Evolutionary conservation across 2,888 invertebrate species (phyloP).

Genomic region (Erebia palarica): DNA sequence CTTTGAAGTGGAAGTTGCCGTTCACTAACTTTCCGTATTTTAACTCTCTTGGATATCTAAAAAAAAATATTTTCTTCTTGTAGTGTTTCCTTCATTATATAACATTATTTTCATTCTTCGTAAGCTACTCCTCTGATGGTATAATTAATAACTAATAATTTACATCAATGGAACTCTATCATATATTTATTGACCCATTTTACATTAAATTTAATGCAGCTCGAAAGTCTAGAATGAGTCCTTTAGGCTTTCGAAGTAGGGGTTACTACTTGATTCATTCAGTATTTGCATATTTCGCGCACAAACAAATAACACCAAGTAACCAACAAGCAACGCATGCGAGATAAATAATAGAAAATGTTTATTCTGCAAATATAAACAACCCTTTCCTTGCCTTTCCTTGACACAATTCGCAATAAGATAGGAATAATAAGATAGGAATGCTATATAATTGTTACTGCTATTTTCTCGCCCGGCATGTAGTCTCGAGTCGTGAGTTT

Average conservation of each 20-base stretch:
- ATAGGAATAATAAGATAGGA: constrained; percentile 12
- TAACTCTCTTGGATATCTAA: background rate
- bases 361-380: constrained; percentile 17
- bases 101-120: too few species aligned
- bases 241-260: too few species aligned
- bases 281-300: too few species aligned
- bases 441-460: constrained; percentile 41
- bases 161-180: too few species aligned
- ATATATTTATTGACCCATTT: too few species aligned
- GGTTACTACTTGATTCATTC: too few species aligned
- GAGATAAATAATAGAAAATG: background rate
- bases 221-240: too few species aligned
- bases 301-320: background rate
- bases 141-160: too few species aligned
- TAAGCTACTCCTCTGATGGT: too few species aligned
- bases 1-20: constrained; percentile 20
- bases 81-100: too few species aligned
- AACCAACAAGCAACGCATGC: background rate
- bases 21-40: constrained; percentile 22
- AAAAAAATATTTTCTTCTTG: too few species aligned
- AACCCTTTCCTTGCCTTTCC: constrained; percentile 11
- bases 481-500: constrained; percentile 39
- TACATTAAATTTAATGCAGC: too few species aligned
- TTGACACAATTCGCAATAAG: constrained; percentile 26
- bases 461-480: constrained; percentile 39